Conservation (phyloP, 2,888 invertebrate genomes). For the Dendrolimus pini region DNA sequence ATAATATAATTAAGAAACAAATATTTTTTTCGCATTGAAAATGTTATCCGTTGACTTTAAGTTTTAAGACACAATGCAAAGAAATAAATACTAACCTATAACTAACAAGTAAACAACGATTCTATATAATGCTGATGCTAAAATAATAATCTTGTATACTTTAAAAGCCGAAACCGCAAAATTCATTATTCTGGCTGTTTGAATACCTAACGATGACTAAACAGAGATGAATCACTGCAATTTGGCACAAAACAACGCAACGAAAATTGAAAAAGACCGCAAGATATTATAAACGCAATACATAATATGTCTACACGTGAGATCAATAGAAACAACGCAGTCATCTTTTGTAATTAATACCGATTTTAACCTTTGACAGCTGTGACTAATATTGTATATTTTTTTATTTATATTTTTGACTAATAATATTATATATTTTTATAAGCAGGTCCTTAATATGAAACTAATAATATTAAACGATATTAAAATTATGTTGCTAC, state of each 20-base stretch:
- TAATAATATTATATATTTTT: too few relatives aligned
- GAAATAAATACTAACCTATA: background rate
- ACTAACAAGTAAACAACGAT: background rate
- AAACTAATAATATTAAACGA: too few relatives aligned
- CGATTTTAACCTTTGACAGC: background rate
- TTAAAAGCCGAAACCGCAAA: background rate
- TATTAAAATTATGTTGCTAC: too few relatives aligned
- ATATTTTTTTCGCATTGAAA: too few relatives aligned
- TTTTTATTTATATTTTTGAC: too few relatives aligned
- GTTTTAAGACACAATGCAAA: too few relatives aligned
- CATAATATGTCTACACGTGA: background rate
- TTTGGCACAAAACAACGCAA: background rate
- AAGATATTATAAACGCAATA: background rate
- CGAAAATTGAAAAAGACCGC: background rate
- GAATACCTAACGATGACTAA: background rate
- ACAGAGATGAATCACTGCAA: slow-evolving; percentile 7
- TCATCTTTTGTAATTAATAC: background rate
- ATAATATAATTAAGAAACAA: too few relatives aligned
- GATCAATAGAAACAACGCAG: background rate
- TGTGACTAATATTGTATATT: background rate
- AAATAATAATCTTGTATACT: background rate
- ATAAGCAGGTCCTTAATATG: too few relatives aligned
- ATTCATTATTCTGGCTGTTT: background rate
- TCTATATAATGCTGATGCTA: background rate
- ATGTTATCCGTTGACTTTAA: too few relatives aligned